A percentile compares a stretch with the other conserved stretches of the same genome.
phyloP scores from a whole-genome alignment of 2,113 vertebrate genomes.

The Stigmatopora argus region DNA sequence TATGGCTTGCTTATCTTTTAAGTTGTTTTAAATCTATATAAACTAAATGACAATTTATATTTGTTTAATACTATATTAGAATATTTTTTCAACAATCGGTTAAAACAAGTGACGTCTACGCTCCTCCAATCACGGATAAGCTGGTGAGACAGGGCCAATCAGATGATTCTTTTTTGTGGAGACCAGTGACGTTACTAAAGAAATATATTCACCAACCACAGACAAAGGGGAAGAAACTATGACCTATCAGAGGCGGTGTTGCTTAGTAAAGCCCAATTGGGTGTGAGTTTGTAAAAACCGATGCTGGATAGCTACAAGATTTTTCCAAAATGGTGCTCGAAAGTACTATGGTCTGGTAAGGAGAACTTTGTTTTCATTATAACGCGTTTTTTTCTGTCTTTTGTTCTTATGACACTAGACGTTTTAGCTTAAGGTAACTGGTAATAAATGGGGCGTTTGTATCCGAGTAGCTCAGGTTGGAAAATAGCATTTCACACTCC shows the following conservation, averaged over 20 bases:
- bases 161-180: not conserved
- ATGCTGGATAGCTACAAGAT: constrained; percentile 51
- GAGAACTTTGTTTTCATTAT: constrained; percentile 19
- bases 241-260: constrained; percentile 47
- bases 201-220: not conserved
- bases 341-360: constrained; percentile 98
- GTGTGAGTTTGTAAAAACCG: constrained; percentile 10
- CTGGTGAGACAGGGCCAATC: too few species aligned
- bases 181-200: not conserved
- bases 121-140: too few species aligned
- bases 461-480: not conserved
- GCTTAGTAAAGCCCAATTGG: constrained; percentile 53
- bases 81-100: not conserved
- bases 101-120: not conserved
- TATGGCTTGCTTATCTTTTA: not conserved
- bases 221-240: not conserved
- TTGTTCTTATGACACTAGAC: fast-evolving
- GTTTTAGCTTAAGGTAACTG: not conserved
- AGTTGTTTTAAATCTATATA: not conserved
- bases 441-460: not conserved
- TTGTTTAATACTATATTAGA: not conserved
- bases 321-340: constrained; percentile 89
- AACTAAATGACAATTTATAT: not conserved
- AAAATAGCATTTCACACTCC: constrained; percentile 2
- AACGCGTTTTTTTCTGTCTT: not conserved